These are phyloP conservation scores for Cybosia mesomella DNA, from an alignment of 2,888 invertebrate genomes.

Conservation along the genomic window DNA sequence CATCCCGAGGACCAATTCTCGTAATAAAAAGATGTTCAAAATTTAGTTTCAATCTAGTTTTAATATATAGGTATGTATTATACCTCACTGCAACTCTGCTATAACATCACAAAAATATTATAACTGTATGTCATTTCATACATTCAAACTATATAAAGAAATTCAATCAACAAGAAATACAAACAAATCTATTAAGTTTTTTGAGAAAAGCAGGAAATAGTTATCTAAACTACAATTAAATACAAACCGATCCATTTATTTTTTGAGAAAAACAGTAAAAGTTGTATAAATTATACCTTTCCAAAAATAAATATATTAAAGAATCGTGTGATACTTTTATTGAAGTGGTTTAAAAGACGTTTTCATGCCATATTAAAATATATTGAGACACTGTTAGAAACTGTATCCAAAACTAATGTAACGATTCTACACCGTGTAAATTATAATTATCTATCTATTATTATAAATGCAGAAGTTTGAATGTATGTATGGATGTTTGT, in stretches of 20 bases:
- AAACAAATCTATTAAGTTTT: background rate
- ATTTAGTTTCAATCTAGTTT: too few relatives aligned
- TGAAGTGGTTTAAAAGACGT: background rate
- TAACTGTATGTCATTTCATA: too few relatives aligned
- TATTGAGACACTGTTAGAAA: constrained; percentile 12
- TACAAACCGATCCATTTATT: background rate
- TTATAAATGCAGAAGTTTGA: background rate
- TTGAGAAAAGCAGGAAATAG: background rate
- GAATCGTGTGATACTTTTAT: constrained; percentile 2
- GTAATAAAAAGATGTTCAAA: too few relatives aligned
- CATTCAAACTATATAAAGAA: background rate
- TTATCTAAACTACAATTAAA: background rate
- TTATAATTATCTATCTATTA: background rate
- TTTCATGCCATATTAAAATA: constrained; percentile 14
- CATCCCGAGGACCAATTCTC: too few relatives aligned
- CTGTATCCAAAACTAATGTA: constrained; percentile 9
- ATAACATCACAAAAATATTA: too few relatives aligned
- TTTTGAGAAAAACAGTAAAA: background rate
- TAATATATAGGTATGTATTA: too few relatives aligned
- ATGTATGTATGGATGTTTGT: background rate
- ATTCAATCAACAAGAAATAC: background rate
- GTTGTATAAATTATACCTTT: background rate
- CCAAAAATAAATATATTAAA: constrained; percentile 7
- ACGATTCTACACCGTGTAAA: constrained; percentile 11
- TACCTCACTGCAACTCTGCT: too few relatives aligned